Base-by-base conservation (phyloP, 2,113 vertebrate species). In the Alectura lathami region DNA sequence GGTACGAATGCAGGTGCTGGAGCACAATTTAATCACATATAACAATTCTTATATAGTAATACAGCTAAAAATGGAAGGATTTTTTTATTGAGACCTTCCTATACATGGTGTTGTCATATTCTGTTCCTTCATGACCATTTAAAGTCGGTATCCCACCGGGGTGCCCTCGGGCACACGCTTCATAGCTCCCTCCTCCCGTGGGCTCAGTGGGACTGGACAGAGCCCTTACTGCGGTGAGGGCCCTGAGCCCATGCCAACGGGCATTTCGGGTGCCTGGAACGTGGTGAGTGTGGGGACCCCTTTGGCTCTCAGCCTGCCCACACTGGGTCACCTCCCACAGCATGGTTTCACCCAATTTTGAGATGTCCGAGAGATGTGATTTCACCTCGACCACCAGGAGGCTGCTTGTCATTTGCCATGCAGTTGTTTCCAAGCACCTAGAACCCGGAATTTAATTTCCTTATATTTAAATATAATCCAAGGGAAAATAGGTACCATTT, bases 241-340 rank as follows among this genome's bases (percentile, higher is more conserved):
- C 64, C 17, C 32, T 2, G 1, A 11, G 15, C 27, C 34, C 2
- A 0, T 3, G 0, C 0, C 8, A 27, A 36, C 3, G 42, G 20
- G 23, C 2, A 3, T 57, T 86, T 77, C 4, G 0, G 2, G 51
- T 63, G 24, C 23, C 27, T 30, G 0, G 2, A 20, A n/a, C 1
- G 5, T 17, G 62, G 17, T 40, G n/a, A 59, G 36, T 18, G 24
- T 15, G n/a, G 30, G 92, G 16, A 81, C 0, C n/a, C 27, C 75
- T 75, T 54, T 69, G 77, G 32, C 30, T 59, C 68, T 67, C 48
- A 89, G 26, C 34, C 34, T 70, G 45, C 22, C 51, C 32, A 6
- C 9, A 18, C 43, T n/a, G 34, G 47, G 51, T 36, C 34, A 22
- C 43, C 48, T 18, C 23, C 45, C 13, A 8, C 24, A 53, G 45